Percentiles rank a stretch among this genome's conserved stretches.
Conservation (phyloP, 1,140 invertebrate species). For the Gonioctena quinquepunctata region DNA sequence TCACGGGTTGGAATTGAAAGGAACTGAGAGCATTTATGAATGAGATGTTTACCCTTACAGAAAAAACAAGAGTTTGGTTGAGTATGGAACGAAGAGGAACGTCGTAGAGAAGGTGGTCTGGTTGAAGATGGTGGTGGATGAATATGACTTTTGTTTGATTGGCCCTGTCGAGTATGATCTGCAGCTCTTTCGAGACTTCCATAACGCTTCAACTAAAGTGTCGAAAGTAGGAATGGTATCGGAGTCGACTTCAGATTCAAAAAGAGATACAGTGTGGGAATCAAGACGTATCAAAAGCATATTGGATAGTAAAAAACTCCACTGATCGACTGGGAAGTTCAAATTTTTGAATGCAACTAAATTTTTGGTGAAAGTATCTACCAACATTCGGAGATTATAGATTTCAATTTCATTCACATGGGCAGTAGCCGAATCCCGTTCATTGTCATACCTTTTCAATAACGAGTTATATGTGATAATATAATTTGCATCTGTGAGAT, state of each 20-base stretch:
- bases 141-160: too few relatives aligned
- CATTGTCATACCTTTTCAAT: conserved; percentile 22
- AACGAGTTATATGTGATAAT: conserved; percentile 16
- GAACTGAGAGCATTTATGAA: not conserved
- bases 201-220: not conserved
- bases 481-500: conserved; percentile 22
- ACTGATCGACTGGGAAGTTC: too few relatives aligned
- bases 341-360: not conserved
- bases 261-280: not conserved
- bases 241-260: not conserved
- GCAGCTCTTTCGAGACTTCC: not conserved
- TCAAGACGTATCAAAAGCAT: not conserved
- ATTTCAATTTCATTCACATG: not conserved
- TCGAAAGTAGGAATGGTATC: not conserved
- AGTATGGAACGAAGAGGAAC: too few relatives aligned
- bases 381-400: not conserved
- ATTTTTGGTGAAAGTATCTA: not conserved
- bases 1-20: not conserved
- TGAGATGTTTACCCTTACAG: not conserved
- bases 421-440: conserved; percentile 21
- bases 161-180: not conserved
- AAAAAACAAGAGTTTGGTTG: too few relatives aligned
- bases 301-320: not conserved
- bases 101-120: too few relatives aligned
- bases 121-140: too few relatives aligned